Base-by-base conservation (phyloP, 2,888 invertebrate genomes). In the Trichogramma evanescens region DNA sequence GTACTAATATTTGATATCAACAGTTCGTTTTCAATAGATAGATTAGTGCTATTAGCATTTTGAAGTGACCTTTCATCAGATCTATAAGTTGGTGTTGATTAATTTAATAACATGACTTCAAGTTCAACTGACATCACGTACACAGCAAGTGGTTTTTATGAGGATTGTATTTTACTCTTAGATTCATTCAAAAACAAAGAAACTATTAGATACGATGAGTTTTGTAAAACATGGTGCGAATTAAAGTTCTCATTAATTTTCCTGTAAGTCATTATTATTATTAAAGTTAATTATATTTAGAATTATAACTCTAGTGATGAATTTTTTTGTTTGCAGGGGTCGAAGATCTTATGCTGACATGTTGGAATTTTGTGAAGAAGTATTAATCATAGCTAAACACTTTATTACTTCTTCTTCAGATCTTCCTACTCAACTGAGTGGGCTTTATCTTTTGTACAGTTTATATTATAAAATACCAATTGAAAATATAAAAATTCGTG, bases 221-320 rank as follows among this genome's bases (percentile, higher is more conserved):
- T 77, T 62, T 66, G 68, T 41, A 65, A 70, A 10, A 66, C 71
- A 10, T 77, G 77, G 77, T 71, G 68, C 58, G 67, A 70, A 4
- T 71, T 74, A 71, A 72, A 76, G 56, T 76, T 77, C 65, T 70
- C 74, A 4, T 57, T 72, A 1, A 63, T 77, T 44, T 77, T 75
- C 61, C 49, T 65, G 77, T 76, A 59, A 68, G 73, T 59, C 42
- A 49, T 46, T 52, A 10, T 26, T 56, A 7, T 43, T 54, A 4
- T 48, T 54, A 10, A 41, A 44, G 50, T 50, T 8, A 45, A 41
- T 41, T 8, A 5, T 9, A 13, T 39, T 6, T 43, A 42, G 46
- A 39, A 57, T 50, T 48, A n/a, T 6, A 50, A 6, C 44, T 40
- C 8, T 46, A 26, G 54, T 39, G n/a, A 5, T 8, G n/a, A 10